Evolutionary conservation across 2,113 vertebrate species (phyloP).

Genomic region (Tympanuchus pallidicinctus): DNA sequence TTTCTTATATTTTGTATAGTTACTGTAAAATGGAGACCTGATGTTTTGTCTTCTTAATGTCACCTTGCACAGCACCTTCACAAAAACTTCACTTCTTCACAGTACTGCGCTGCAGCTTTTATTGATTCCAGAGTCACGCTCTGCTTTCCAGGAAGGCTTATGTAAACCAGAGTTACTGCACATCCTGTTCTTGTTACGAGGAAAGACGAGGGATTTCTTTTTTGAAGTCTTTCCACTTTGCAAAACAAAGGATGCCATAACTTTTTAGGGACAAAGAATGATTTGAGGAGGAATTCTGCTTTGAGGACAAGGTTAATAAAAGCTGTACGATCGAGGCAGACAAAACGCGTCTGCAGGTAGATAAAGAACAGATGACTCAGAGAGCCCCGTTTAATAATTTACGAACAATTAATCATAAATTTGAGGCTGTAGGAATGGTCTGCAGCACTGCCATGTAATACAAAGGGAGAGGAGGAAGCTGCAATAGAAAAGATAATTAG

Average conservation of each 20-base stretch:
- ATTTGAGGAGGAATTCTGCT: background rate
- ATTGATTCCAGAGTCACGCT: conserved; percentile 44
- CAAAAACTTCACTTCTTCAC: background rate
- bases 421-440: background rate
- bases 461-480: background rate
- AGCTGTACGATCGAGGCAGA: background rate
- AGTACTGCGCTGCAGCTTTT: background rate
- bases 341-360: background rate
- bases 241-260: background rate
- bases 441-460: background rate
- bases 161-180: conserved; percentile 44
- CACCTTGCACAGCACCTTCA: background rate
- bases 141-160: conserved; percentile 49
- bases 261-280: background rate
- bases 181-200: conserved; percentile 58
- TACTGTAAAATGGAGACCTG: background rate
- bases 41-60: background rate
- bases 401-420: background rate
- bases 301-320: background rate
- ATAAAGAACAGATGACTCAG: background rate
- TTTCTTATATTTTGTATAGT: background rate
- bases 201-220: background rate
- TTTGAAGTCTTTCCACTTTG: background rate
- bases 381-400: background rate
- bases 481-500: background rate